Conservation (phyloP, 2,113 vertebrate species). For the Perca flavescens region DNA sequence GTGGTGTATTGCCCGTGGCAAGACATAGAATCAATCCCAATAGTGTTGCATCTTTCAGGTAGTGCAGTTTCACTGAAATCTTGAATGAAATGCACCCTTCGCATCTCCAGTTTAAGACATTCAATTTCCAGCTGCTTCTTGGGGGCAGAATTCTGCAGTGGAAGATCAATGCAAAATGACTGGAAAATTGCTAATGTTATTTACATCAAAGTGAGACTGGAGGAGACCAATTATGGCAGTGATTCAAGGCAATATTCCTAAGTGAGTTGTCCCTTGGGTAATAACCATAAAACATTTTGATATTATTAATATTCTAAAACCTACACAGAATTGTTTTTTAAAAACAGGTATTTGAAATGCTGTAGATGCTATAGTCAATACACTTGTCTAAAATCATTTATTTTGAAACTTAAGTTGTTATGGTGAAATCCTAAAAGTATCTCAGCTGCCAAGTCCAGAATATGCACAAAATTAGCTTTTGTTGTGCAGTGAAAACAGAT, state of each 20-base stretch:
- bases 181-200: conserved; percentile 81
- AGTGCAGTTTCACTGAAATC: conserved; percentile 54
- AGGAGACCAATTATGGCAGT: conserved; percentile 76
- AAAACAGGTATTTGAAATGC: background rate
- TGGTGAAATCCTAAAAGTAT: background rate
- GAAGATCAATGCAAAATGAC: conserved; percentile 77
- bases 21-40: conserved; percentile 68
- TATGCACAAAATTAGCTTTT: conserved; percentile 30
- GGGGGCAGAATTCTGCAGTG: conserved; percentile 64
- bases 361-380: background rate
- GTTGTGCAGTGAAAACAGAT: conserved; percentile 18
- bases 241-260: conserved; percentile 72
- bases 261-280: conserved; percentile 65
- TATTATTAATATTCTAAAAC: conserved; percentile 54
- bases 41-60: conserved; percentile 69
- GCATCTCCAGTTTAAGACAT: conserved; percentile 70
- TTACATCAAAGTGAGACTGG: conserved; percentile 80
- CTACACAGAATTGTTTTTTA: conserved; percentile 11
- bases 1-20: conserved; percentile 51
- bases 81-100: conserved; percentile 68
- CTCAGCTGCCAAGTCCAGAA: background rate
- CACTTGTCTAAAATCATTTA: background rate
- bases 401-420: background rate
- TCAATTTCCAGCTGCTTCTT: conserved; percentile 75
- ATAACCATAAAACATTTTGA: conserved; percentile 56